Base-by-base conservation (phyloP, 2,888 invertebrate species). In the Iselma pallidipennis region DNA sequence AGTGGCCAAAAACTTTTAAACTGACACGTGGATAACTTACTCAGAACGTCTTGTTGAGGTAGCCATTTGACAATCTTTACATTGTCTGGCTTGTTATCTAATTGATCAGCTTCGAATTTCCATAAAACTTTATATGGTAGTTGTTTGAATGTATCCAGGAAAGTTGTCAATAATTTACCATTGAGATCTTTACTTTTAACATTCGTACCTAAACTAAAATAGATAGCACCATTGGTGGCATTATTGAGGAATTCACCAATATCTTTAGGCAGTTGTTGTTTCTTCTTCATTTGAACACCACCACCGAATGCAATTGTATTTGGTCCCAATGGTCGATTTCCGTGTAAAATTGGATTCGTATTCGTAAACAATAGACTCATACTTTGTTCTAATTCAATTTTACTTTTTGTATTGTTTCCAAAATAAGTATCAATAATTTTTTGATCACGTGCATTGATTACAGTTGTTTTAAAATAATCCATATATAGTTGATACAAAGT, bases 351-450 rank as follows among this genome's bases (percentile, higher is more conserved):
- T 6, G 72, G 72, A 63, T 76, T 74, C 2, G 61, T 65, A 64
- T 74, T 75, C 19, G 73, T 53, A 63, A 76, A 75, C 12, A 76
- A 51, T 69, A 75, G 63, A 50, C 72, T 72, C 12, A 74, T 63
- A 51, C 73, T 72, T 45, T 60, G 63, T 26, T 71, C 68, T 1
- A 77, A 61, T 10, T 74, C 74, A 7, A 55, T 25, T 9, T 76
- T 37, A 12, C 71, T 49, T 16, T 73, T 70, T 23, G 70, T 66
- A 50, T 71, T 63, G 16, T 71, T 52, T 4, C 77, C 75, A 7
- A 80, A 72, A 68, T 75, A 71, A 1, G 31, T 48, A 10, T 55
- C 23, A 16, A 55, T 45, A 9, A 55, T 16, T n/a, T 25, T 26
- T n/a, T 55, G 42, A 28, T 55, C 55, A 3, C 45, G 55, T 10